Evolutionary conservation across 2,888 invertebrate species (phyloP).

Genomic region (Sinelater perroti): DNA sequence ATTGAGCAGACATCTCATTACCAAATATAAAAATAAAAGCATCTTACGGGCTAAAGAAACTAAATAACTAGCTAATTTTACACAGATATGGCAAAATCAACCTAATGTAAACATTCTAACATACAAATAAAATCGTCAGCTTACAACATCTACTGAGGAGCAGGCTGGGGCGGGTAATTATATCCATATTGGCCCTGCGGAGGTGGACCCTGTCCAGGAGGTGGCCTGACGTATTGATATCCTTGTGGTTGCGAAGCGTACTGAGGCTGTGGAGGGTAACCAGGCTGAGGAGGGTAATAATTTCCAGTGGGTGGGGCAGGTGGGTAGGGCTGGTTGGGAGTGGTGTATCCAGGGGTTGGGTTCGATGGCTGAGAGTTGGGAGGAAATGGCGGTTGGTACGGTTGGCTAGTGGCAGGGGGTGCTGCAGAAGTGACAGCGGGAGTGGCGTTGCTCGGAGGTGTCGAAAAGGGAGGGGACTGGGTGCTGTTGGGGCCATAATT

Average conservation of each 20-base stretch:
- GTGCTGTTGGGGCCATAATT: slow-evolving; percentile 61
- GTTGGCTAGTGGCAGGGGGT: slow-evolving; percentile 63
- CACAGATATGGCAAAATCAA: no score
- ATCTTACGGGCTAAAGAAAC: no score
- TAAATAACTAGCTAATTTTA: no score
- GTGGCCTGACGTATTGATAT: slow-evolving; percentile 72
- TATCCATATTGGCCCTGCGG: slow-evolving; percentile 79
- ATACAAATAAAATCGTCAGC: no score
- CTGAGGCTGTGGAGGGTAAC: slow-evolving; percentile 68
- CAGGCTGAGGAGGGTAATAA: slow-evolving; percentile 69
- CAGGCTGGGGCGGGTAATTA: slow-evolving; percentile 81
- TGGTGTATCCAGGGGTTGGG: slow-evolving; percentile 62
- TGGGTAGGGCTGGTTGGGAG: slow-evolving; percentile 56
- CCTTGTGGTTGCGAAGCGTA: slow-evolving; percentile 69
- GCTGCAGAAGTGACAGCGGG: slow-evolving; percentile 65
- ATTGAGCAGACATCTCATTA: no score
- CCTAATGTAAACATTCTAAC: no score
- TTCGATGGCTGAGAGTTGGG: slow-evolving; percentile 61
- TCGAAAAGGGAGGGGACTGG: slow-evolving; percentile 72
- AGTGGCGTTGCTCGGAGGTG: slow-evolving; percentile 61
- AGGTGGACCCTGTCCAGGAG: slow-evolving; percentile 74
- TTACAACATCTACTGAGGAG: slow-evolving; percentile 68
- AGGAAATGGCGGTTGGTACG: slow-evolving; percentile 67
- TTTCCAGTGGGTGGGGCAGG: slow-evolving; percentile 54
- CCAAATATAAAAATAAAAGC: no score